Percentiles rank a stretch among this genome's conserved stretches.
Conservation (phyloP, 2,888 invertebrate genomes). For the Ametastegia equiseti region DNA sequence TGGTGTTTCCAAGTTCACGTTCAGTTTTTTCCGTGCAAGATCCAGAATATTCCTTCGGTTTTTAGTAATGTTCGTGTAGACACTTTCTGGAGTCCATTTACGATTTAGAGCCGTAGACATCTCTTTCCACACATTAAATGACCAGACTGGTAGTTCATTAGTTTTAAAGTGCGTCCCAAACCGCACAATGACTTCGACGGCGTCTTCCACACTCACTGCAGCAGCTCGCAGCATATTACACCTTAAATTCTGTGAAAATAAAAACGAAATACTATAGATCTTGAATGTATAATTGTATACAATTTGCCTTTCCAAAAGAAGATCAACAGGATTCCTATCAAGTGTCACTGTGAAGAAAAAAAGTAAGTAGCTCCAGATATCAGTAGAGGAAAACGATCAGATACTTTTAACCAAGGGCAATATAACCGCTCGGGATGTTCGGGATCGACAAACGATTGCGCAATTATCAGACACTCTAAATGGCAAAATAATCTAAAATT, state of each 20-base stretch:
- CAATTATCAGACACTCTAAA: neutral
- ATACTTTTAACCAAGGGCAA: neutral
- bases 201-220: conserved; percentile 10
- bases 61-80: conserved; percentile 18
- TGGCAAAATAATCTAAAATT: neutral
- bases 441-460: conserved; percentile 1
- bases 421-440: neutral
- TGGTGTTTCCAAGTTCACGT: neutral
- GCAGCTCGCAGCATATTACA: conserved; percentile 23
- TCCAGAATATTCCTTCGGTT: conserved; percentile 10
- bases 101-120: neutral
- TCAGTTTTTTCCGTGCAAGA: neutral
- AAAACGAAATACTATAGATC: neutral
- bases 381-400: neutral
- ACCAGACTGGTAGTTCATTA: conserved; percentile 2
- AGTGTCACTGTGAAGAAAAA: neutral
- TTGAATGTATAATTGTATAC: neutral
- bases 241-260: neutral
- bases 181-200: conserved; percentile 4
- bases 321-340: neutral
- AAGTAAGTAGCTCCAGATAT: neutral
- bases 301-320: neutral
- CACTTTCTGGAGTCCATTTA: conserved; percentile 5
- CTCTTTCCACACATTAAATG: conserved; percentile 18
- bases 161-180: conserved; percentile 10